These are phyloP conservation scores for Ficedula albicollis DNA, from an alignment of 2,797 vertebrate species.

Conservation along the genomic window DNA sequence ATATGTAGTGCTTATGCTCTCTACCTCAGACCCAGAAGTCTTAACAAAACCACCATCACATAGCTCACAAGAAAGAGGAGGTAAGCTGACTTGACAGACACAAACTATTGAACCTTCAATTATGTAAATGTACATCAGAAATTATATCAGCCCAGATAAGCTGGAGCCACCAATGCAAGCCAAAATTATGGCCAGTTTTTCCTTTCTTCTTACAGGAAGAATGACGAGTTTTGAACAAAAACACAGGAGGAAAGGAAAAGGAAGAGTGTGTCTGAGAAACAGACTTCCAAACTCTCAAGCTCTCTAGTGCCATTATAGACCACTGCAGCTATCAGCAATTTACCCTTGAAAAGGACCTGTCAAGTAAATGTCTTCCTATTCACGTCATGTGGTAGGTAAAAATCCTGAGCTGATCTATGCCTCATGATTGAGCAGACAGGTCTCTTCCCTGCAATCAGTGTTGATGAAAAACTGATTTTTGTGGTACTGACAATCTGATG, in stretches of 20 bases:
- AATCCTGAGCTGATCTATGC: constrained; percentile 27
- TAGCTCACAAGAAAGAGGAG: background rate
- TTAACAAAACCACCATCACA: background rate
- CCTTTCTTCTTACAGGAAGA: background rate
- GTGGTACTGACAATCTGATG: background rate
- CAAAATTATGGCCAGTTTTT: background rate
- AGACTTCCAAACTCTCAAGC: background rate
- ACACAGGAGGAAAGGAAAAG: background rate
- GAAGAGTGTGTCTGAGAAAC: background rate
- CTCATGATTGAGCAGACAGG: constrained; percentile 25
- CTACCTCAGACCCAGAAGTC: background rate
- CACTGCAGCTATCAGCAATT: background rate
- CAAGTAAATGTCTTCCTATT: background rate
- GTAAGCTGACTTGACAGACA: background rate
- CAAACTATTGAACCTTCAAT: background rate
- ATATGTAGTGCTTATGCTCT: background rate
- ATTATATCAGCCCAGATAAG: background rate
- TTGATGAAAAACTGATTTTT: constrained; percentile 57
- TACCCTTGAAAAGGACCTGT: background rate
- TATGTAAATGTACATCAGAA: background rate
- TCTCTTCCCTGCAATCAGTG: constrained; percentile 41
- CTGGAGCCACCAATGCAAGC: background rate
- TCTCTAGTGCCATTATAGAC: background rate
- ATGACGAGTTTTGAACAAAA: background rate
- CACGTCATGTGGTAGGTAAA: background rate